Evolutionary conservation across 2,797 vertebrate species (phyloP), one percentile per base, ranked within the genome.

Genomic region (Dallia pectoralis): DNA sequence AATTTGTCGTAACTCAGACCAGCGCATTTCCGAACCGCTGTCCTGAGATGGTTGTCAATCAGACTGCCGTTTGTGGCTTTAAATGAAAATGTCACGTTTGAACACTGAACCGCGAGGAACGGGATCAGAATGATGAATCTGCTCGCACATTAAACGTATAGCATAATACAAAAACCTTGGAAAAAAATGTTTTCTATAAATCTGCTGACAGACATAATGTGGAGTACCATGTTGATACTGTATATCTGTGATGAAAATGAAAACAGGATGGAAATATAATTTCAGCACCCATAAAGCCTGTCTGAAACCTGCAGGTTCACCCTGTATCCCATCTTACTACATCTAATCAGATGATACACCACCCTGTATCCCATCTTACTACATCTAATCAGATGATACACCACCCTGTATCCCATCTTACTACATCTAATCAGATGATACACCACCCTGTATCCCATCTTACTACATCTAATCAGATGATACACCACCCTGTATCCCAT

Each of bases 1-100:
- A 11, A 9, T 44, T 44, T 51, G 70, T 74, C 79, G 76, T 81
- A 72, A 70, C 70, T 83, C 80, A 73, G 79, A 80, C 82, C 84
- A 70, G 67, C 72, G 75, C 77, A 84, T 70, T 77, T 80, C 61
- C 70, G 14, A 44, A 71, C 59, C 40, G 61, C 68, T 78, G 66
- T 78, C 63, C 72, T 36, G 56, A 3, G 59, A 59, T 66, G 74
- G 66, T n/a, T 81, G 40, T 63, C 53, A 5, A 67, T 67, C 40
- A 15, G 16, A 47, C 15, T 3, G 15, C 2, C 18, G 22, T 2
- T 8, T 29, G 36, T 47, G 29, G 19, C 19, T 36, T 36, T n/a
- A 18, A 48, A 18, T 32, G 1, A 70, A 68, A 25, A 68, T 15
- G 4, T 49, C 25, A 25, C 6, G 4, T 67, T 6, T 29, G 15